Evolutionary conservation across 1,140 invertebrate species (phyloP).

Genomic region (Bathynomus jamesi): DNA sequence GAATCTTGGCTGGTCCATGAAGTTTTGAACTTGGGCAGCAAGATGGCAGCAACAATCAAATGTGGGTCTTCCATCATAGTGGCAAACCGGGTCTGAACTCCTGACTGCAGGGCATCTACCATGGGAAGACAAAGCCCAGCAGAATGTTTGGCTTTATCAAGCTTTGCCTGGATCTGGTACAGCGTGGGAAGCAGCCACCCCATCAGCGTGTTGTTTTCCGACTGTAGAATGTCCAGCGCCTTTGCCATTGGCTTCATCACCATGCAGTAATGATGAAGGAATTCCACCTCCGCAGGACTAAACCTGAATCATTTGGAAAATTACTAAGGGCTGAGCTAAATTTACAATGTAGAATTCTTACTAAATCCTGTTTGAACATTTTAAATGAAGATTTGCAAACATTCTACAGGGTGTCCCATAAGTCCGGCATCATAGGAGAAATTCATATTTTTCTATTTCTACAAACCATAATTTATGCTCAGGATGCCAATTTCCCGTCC

Average conservation of each 20-base stretch:
- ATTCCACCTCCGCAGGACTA: background rate
- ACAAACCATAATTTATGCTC: too few species aligned
- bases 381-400: too few species aligned
- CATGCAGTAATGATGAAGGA: background rate
- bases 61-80: conserved; percentile 5
- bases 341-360: too few species aligned
- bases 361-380: too few species aligned
- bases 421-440: too few species aligned
- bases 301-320: conserved; percentile 6
- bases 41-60: background rate
- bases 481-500: too few species aligned
- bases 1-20: background rate
- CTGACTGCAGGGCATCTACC: background rate
- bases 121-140: conserved; percentile 2
- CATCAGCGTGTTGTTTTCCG: background rate
- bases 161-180: conserved; percentile 3
- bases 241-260: conserved; percentile 1
- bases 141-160: conserved; percentile 1
- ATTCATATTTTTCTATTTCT: too few species aligned
- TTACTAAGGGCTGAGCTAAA: too few species aligned
- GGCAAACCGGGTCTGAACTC: conserved; percentile 1
- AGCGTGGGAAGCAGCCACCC: conserved; percentile 8
- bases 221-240: background rate
- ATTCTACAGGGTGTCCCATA: too few species aligned
- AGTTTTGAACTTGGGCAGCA: conserved; percentile 6